These are phyloP conservation scores for Circaetus gallicus DNA, from an alignment of 2,113 vertebrate species.

Conservation along the genomic window DNA sequence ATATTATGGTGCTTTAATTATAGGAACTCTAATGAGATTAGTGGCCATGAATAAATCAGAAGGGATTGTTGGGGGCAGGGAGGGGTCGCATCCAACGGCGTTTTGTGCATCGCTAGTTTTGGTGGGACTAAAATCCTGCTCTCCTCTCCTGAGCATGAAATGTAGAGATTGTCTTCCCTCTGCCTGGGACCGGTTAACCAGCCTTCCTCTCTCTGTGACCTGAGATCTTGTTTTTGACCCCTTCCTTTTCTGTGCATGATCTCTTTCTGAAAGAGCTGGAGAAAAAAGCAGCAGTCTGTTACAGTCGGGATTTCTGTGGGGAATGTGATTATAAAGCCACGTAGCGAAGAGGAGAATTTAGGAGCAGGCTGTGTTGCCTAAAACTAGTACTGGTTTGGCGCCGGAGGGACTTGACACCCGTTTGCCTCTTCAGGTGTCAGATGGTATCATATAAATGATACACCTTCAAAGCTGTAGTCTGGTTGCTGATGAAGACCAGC, in stretches of 20 bases:
- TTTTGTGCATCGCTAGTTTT: neutral
- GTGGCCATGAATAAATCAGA: neutral
- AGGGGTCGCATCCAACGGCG: fast-evolving
- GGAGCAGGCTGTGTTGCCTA: neutral
- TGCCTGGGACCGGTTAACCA: neutral
- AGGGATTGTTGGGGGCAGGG: neutral
- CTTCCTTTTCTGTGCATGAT: neutral
- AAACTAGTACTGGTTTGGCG: neutral
- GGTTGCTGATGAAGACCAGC: constrained; percentile 19
- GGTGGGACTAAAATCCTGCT: neutral
- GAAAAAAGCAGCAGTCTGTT: neutral
- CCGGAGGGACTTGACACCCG: neutral
- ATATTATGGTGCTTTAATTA: constrained; percentile 28
- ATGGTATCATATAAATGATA: constrained; percentile 27
- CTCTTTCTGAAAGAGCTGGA: neutral
- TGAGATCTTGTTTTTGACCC: neutral
- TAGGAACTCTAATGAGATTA: constrained; percentile 30
- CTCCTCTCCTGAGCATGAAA: neutral
- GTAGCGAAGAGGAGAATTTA: neutral
- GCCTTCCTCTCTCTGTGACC: neutral
- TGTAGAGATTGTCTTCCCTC: neutral
- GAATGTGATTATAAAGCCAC: neutral
- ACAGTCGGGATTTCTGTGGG: neutral
- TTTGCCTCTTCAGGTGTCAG: neutral
- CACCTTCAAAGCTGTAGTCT: constrained; percentile 26